Conservation (phyloP, 2,113 vertebrate genomes). For the Corythornis madagascariensis region DNA sequence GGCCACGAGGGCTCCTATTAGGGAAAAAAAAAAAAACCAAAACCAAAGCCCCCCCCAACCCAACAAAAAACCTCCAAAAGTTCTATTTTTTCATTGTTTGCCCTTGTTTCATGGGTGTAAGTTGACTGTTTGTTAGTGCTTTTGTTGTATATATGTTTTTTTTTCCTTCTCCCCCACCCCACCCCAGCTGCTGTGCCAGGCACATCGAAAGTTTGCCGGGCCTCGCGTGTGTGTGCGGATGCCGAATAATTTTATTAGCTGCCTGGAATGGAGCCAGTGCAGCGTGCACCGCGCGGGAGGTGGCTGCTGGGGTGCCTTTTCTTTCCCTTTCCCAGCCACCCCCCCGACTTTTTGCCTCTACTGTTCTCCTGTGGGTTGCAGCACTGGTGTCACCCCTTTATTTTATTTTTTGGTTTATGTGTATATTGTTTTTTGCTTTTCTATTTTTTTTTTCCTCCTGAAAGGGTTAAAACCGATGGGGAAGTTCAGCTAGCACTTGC, state of each 20-base stretch:
- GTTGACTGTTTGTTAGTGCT: not conserved
- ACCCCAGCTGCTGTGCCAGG: constrained; percentile 15
- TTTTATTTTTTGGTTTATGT: not conserved
- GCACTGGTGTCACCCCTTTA: not conserved
- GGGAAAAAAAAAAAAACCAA: not conserved
- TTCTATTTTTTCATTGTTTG: constrained; percentile 58
- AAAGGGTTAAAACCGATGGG: constrained; percentile 87
- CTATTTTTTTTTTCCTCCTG: not conserved
- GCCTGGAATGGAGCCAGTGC: constrained; percentile 43
- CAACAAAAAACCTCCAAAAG: not conserved
- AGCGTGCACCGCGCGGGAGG: not conserved
- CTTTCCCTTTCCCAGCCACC: not conserved
- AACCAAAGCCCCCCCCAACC: not conserved
- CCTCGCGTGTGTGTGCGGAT: constrained; percentile 22
- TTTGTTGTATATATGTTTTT: not conserved
- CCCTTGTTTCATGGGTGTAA: not conserved
- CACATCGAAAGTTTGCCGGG: constrained; percentile 63
- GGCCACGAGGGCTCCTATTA: constrained; percentile 26
- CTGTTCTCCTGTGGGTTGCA: not conserved
- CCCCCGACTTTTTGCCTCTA: not conserved
- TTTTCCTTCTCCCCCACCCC: rapidly evolving
- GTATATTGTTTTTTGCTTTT: not conserved
- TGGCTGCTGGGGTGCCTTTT: constrained; percentile 16
- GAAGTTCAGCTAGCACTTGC: constrained; percentile 86
- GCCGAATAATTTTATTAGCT: constrained; percentile 27